Evolutionary conservation across 2,888 invertebrate species (phyloP).

Genomic region (Strigamia crassipes): DNA sequence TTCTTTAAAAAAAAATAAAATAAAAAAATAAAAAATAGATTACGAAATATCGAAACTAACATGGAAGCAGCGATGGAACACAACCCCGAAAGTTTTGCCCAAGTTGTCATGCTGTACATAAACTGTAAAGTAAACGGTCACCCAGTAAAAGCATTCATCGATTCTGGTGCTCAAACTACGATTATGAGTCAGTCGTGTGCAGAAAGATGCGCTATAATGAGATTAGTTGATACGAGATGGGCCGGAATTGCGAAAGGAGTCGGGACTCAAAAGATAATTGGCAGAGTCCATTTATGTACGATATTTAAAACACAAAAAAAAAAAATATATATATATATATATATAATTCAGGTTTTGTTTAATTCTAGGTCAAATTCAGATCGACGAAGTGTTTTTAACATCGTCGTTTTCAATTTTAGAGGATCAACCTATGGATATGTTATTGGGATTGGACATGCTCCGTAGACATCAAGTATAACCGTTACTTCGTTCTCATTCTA

Average conservation of each 20-base stretch:
- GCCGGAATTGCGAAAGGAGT: conserved; percentile 97
- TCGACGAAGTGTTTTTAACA: conserved; percentile 88
- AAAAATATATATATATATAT: background rate
- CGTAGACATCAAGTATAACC: conserved; percentile 89
- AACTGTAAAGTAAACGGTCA: conserved; percentile 96
- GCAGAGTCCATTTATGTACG: conserved; percentile 87
- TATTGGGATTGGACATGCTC: conserved; percentile 95
- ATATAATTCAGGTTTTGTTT: background rate
- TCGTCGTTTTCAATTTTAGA: conserved; percentile 96
- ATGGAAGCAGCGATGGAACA: conserved; percentile 99
- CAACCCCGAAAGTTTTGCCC: conserved; percentile 97
- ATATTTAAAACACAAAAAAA: too few species aligned
- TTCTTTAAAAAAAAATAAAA: too few species aligned
- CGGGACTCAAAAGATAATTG: conserved; percentile 93
- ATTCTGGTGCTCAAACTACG: conserved; percentile 95
- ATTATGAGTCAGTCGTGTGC: conserved; percentile 93
- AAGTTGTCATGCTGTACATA: conserved; percentile 96
- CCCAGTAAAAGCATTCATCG: conserved; percentile 97
- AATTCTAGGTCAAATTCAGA: conserved; percentile 76
- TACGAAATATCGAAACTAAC: conserved; percentile 91
- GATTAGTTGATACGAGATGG: conserved; percentile 80
- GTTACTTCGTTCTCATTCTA: too few species aligned
- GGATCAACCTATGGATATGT: conserved; percentile 98
- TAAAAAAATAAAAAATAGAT: too few species aligned
- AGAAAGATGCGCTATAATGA: conserved; percentile 65